A percentile compares a stretch with the other conserved stretches of the same genome.
These are phyloP conservation scores for Bombus fervidus DNA, from an alignment of 1,140 invertebrate species.

Conservation along the genomic window DNA sequence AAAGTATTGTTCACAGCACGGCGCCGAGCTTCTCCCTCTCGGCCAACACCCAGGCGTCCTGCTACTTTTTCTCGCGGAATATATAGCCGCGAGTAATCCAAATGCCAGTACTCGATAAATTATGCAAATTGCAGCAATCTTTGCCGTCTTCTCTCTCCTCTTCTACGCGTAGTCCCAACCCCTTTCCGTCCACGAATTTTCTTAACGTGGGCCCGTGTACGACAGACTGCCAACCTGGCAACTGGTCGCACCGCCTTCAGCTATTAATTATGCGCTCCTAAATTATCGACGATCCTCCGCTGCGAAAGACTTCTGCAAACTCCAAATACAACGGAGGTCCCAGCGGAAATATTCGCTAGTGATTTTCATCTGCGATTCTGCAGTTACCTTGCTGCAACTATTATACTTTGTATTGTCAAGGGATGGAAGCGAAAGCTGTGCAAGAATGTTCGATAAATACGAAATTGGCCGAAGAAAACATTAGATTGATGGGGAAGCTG, in stretches of 20 bases:
- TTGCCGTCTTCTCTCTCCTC: not conserved
- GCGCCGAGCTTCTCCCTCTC: not conserved
- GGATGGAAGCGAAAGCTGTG: not conserved
- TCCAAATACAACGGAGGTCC: not conserved
- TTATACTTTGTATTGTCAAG: not conserved
- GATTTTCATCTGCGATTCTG: not conserved
- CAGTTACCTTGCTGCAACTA: not conserved
- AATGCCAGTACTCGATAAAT: conserved; percentile 57
- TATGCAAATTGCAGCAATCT: conserved; percentile 59
- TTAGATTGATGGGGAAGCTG: not conserved
- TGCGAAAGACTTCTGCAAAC: not conserved
- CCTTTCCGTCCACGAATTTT: not conserved
- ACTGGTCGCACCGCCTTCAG: not conserved
- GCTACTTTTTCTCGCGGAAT: conserved; percentile 46
- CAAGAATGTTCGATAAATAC: not conserved
- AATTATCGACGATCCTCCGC: not conserved
- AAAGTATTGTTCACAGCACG: conserved; percentile 38
- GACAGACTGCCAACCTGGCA: not conserved
- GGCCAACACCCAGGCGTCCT: not conserved
- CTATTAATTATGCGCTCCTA: not conserved
- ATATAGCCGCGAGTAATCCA: conserved; percentile 41
- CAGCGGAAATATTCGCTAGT: not conserved
- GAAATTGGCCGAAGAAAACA: not conserved
- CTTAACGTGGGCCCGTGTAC: not conserved
- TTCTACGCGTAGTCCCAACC: not conserved